A percentile compares a stretch with the other conserved stretches of the same genome.
phyloP scores from a whole-genome alignment of 1,140 invertebrate species.

The Diorhabda elongata region DNA sequence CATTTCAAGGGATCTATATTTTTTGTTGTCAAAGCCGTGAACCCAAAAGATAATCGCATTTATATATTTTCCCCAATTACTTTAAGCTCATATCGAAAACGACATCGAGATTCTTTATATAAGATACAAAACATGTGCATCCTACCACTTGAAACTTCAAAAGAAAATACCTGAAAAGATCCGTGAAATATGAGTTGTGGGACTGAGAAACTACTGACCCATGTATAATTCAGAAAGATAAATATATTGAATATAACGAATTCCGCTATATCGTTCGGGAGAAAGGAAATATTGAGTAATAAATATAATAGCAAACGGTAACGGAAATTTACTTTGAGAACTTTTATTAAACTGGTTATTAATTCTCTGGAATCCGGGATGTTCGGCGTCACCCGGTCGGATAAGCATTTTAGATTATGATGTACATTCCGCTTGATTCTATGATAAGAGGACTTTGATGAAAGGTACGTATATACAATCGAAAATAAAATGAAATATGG shows the following conservation, averaged over 20 bases:
- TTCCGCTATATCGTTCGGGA: conserved; percentile 19
- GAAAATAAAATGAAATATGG: too few relatives aligned
- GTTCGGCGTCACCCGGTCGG: background rate
- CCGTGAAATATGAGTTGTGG: conserved; percentile 8
- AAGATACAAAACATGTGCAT: background rate
- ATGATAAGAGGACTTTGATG: background rate
- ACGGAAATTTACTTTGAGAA: conserved; percentile 35
- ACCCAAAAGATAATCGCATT: too few relatives aligned
- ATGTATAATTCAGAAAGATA: conserved; percentile 18
- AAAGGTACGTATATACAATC: background rate
- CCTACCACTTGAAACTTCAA: background rate
- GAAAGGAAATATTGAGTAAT: conserved; percentile 32
- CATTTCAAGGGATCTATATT: too few relatives aligned
- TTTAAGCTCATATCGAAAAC: too few relatives aligned
- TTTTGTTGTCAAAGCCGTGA: too few relatives aligned
- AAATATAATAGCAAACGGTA: conserved; percentile 32
- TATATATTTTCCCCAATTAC: too few relatives aligned
- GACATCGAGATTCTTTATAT: too few relatives aligned
- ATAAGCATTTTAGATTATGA: conserved; percentile 1
- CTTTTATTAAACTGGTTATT: conserved; percentile 34
- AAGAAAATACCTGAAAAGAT: conserved; percentile 7
- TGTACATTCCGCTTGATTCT: background rate
- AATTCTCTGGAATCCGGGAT: conserved; percentile 20
- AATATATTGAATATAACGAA: conserved; percentile 21
- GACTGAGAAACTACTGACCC: conserved; percentile 10